Conservation (phyloP, 2,888 invertebrate species). For the Tenthredo livida region DNA sequence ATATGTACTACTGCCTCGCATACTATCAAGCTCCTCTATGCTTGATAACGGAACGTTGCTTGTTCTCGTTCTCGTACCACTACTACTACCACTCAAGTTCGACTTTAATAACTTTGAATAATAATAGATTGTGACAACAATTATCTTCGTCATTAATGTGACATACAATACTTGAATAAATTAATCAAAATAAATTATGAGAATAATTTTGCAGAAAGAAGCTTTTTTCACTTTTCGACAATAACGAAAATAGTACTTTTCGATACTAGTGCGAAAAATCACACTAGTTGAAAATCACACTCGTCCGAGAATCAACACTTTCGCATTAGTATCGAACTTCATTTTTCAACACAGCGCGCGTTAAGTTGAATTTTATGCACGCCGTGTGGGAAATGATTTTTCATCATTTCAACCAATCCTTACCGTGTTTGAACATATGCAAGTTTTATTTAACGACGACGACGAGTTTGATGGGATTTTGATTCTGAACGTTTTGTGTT, state of each 20-base stretch:
- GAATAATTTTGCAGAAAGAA: background rate
- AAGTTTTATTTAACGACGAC: background rate
- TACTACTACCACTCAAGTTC: background rate
- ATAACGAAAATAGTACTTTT: too few relatives aligned
- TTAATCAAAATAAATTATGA: background rate
- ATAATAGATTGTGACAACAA: background rate
- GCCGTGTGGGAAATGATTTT: too few relatives aligned
- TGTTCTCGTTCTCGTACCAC: background rate
- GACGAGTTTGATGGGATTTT: background rate
- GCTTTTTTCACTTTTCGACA: background rate
- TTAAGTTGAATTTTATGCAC: too few relatives aligned
- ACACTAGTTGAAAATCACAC: too few relatives aligned
- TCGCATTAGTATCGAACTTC: too few relatives aligned
- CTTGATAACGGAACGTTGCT: background rate
- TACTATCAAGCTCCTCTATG: background rate
- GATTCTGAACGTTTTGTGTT: background rate
- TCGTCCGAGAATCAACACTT: too few relatives aligned
- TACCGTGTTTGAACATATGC: too few relatives aligned
- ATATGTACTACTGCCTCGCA: background rate
- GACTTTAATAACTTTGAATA: background rate
- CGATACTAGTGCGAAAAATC: too few relatives aligned
- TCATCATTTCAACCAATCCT: too few relatives aligned
- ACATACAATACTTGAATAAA: background rate
- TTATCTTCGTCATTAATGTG: background rate
- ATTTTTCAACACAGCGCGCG: too few relatives aligned